Evolutionary conservation across 1,140 invertebrate species (phyloP).

Genomic region (Sminthurides bifidus): DNA sequence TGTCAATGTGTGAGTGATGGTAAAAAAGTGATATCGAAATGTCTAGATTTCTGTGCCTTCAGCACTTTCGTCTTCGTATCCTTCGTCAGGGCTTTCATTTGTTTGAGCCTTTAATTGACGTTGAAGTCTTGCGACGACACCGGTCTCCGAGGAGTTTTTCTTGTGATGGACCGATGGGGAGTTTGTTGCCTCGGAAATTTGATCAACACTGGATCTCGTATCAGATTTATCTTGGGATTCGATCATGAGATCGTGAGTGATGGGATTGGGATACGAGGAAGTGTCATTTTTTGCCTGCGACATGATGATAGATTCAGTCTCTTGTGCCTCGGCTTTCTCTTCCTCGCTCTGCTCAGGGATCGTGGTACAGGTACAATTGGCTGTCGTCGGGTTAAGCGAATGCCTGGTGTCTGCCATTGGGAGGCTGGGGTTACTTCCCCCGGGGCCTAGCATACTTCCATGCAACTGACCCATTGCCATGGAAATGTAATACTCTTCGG

Average conservation of each 20-base stretch:
- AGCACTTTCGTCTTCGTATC: slow-evolving; percentile 59
- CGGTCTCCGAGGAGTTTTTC: too few species aligned
- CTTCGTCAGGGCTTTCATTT: slow-evolving; percentile 68
- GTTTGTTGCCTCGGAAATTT: background rate
- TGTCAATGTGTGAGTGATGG: too few species aligned
- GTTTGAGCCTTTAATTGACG: slow-evolving; percentile 25
- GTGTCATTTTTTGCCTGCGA: background rate
- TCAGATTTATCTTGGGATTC: background rate
- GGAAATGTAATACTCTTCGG: slow-evolving; percentile 38
- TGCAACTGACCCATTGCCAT: background rate
- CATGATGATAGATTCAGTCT: background rate
- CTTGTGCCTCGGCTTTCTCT: slow-evolving; percentile 19
- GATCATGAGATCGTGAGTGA: background rate
- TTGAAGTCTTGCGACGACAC: slow-evolving; percentile 19
- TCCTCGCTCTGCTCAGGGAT: slow-evolving; percentile 27
- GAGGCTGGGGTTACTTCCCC: background rate
- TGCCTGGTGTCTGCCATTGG: background rate
- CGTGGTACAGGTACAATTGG: slow-evolving; percentile 20
- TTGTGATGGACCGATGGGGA: background rate
- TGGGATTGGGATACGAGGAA: background rate
- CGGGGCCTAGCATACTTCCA: background rate
- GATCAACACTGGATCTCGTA: background rate
- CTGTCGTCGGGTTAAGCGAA: background rate
- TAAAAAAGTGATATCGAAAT: too few species aligned
- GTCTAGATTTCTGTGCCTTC: slow-evolving; percentile 32